Evolutionary conservation across 2,888 invertebrate species (phyloP).

Genomic region (Andricus curvator): DNA sequence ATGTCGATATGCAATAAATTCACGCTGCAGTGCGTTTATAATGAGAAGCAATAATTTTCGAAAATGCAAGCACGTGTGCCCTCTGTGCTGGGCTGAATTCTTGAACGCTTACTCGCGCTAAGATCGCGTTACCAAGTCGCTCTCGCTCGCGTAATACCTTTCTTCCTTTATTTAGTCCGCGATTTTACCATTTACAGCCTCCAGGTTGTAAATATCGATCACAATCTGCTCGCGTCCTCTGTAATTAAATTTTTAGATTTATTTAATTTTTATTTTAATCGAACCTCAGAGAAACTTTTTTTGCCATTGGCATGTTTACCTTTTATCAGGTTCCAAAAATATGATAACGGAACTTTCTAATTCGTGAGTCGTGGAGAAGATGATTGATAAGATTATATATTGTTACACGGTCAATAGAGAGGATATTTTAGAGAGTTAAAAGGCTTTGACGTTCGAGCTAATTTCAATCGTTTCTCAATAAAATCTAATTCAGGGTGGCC

Average conservation of each 20-base stretch:
- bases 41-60: slow-evolving; percentile 21
- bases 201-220: slow-evolving; percentile 9
- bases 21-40: neutral
- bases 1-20: slow-evolving; percentile 13
- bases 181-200: slow-evolving; percentile 33
- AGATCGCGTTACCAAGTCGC: neutral
- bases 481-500: neutral
- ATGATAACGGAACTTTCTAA: slow-evolving; percentile 4
- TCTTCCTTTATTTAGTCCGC: slow-evolving; percentile 11
- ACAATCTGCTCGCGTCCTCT: neutral
- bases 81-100: neutral
- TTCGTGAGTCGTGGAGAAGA: slow-evolving; percentile 20
- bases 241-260: neutral
- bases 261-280: neutral
- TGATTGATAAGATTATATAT: slow-evolving; percentile 12
- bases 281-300: slow-evolving; percentile 2
- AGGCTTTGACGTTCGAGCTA: neutral
- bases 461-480: neutral
- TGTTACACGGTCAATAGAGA: neutral
- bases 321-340: slow-evolving; percentile 17
- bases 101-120: neutral
- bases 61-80: slow-evolving; percentile 15
- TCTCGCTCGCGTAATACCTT: neutral
- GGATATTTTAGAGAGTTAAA: neutral
- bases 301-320: neutral